Evolutionary conservation across 2,888 invertebrate genomes (phyloP), one percentile per base, ranked within the genome.

Genomic region (Maniola hyperantus): DNA sequence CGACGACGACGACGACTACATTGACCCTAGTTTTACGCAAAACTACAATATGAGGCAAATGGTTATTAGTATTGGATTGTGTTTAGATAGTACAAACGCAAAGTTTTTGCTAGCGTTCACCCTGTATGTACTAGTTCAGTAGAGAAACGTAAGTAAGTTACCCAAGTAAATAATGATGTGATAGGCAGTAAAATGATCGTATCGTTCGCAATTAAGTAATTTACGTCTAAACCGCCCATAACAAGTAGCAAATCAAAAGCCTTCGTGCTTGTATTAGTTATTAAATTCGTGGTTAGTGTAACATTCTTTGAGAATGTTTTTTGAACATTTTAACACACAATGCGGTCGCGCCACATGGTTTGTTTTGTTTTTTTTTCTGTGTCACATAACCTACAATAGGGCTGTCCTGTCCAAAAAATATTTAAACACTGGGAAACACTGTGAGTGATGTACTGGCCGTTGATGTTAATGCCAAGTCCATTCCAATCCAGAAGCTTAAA

Each of bases 281-380:
- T 64, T 26, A 42, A 51, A 65, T 68, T 44, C 44, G 48, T 65
- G 42, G 65, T 53, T 63, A 51, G 42, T 42, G 63, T 26, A 48
- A 57, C 50, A 46, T 53, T 18, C 51, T 42, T 20, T 53, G 34
- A 63, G 58, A 58, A 42, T 63, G 51, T 58, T 51, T 42, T 61
- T 65, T 15, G 10, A 34, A 54, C n/a, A 11, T 4, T n/a, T 8
- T 13, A 11, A 58, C 62, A 68, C 65, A 51, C 62, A 65, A 62
- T 42, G 57, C 53, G 61, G 44, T 26, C 68, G 53, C 66, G 72
- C 72, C 78, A 74, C 73, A 74, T 78, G 76, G 74, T 70, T 48
- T 69, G 8, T 46, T 66, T n/a, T n/a, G n/a, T n/a, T 70, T 61
- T 69, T 76, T 75, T 77, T 75, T 69, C 66, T 67, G 70, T 73